Evolutionary conservation across 2,888 invertebrate species (phyloP).

Genomic region (Conchocele bisecta): DNA sequence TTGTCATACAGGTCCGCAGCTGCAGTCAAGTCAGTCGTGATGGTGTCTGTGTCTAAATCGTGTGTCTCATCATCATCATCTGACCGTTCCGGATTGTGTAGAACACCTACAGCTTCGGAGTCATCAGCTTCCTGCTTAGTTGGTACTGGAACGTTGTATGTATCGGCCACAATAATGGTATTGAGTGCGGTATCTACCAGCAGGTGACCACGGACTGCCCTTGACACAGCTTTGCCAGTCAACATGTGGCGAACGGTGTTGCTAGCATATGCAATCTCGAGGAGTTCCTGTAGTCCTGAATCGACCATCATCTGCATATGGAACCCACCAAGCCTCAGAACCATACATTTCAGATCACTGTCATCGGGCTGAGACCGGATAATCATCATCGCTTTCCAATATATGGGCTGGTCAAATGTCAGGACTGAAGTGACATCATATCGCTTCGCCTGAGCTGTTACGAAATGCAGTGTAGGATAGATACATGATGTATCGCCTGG

Average conservation of each 20-base stretch:
- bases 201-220: slow-evolving; percentile 61
- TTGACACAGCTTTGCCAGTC: slow-evolving; percentile 59
- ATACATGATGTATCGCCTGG: slow-evolving; percentile 2
- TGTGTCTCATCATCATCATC: slow-evolving; percentile 43
- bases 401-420: slow-evolving; percentile 62
- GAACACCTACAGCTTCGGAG: not conserved
- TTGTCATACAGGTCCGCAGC: too few relatives aligned
- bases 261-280: slow-evolving; percentile 62
- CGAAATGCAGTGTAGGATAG: slow-evolving; percentile 45
- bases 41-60: slow-evolving; percentile 32
- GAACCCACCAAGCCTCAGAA: slow-evolving; percentile 56
- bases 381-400: slow-evolving; percentile 59
- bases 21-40: too few relatives aligned
- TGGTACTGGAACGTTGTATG: not conserved
- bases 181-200: slow-evolving; percentile 52
- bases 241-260: slow-evolving; percentile 66
- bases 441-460: slow-evolving; percentile 32
- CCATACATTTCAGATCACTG: slow-evolving; percentile 29
- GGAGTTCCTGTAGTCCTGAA: slow-evolving; percentile 62
- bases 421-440: slow-evolving; percentile 34
- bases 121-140: not conserved
- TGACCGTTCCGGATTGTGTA: too few relatives aligned
- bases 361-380: slow-evolving; percentile 15
- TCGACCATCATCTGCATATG: slow-evolving; percentile 56
- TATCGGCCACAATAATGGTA: slow-evolving; percentile 6